Conservation (phyloP, 2,888 invertebrate genomes). For the Sisyra nigra region DNA sequence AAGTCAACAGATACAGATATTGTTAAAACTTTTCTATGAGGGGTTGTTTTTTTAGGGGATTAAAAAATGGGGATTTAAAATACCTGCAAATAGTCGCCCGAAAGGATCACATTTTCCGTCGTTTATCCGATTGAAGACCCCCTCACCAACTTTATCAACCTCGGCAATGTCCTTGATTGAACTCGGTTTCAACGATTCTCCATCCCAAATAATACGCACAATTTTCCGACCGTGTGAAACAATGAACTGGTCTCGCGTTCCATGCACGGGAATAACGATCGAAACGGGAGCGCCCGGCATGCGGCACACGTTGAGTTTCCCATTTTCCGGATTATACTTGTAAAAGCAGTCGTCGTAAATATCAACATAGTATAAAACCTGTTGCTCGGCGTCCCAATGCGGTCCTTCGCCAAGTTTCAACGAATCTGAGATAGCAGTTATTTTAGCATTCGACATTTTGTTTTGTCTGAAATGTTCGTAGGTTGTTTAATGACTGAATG, state of each 20-base stretch:
- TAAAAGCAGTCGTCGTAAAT: conserved; percentile 30
- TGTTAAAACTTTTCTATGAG: too few relatives aligned
- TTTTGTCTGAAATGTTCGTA: too few relatives aligned
- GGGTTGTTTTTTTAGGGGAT: too few relatives aligned
- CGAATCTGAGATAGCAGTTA: too few relatives aligned
- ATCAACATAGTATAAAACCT: conserved; percentile 50
- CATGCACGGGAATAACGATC: conserved; percentile 49
- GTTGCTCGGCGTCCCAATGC: conserved; percentile 44
- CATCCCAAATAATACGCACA: conserved; percentile 46
- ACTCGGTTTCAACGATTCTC: conserved; percentile 31
- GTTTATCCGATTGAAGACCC: conserved; percentile 44
- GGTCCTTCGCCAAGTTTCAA: conserved; percentile 47
- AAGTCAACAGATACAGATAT: too few relatives aligned
- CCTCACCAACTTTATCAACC: conserved; percentile 36
- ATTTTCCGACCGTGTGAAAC: conserved; percentile 43
- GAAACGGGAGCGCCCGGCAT: conserved; percentile 21
- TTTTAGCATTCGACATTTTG: too few relatives aligned
- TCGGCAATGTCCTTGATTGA: conserved; percentile 33
- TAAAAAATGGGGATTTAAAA: too few relatives aligned
- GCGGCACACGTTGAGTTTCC: conserved; percentile 31
- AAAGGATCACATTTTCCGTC: conserved; percentile 63
- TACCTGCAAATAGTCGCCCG: conserved; percentile 60
- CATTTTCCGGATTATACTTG: conserved; percentile 32
- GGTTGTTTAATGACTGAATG: too few relatives aligned
- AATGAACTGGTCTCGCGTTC: conserved; percentile 40